Conservation (phyloP, 2,113 vertebrate genomes). For the Crotalus horridus region DNA sequence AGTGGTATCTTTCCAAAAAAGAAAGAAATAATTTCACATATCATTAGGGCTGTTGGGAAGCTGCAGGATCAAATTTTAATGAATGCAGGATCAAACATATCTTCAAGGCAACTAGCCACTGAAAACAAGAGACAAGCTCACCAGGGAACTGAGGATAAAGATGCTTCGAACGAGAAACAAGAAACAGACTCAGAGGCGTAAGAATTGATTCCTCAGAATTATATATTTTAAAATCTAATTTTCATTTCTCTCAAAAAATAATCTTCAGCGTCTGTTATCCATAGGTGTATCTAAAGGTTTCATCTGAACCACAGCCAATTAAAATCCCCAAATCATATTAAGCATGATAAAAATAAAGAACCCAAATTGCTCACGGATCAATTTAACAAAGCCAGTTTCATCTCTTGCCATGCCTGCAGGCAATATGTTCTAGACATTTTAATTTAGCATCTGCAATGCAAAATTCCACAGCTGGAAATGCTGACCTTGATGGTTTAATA, state of each 20-base stretch:
- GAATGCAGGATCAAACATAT: slow-evolving; percentile 67
- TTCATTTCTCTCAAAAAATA: slow-evolving; percentile 60
- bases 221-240: slow-evolving; percentile 57
- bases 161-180: slow-evolving; percentile 62
- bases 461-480: not conserved
- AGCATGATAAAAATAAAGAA: not conserved
- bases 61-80: slow-evolving; percentile 63
- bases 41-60: slow-evolving; percentile 59
- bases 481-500: not conserved
- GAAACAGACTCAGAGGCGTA: slow-evolving; percentile 59
- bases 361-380: slow-evolving; percentile 33
- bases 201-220: slow-evolving; percentile 53
- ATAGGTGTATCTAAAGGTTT: slow-evolving; percentile 59
- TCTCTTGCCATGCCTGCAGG: not conserved
- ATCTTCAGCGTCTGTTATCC: slow-evolving; percentile 55
- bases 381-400: not conserved
- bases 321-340: slow-evolving; percentile 50
- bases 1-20: slow-evolving; percentile 33
- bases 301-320: slow-evolving; percentile 57
- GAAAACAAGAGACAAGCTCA: slow-evolving; percentile 62
- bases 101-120: slow-evolving; percentile 57
- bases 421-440: not conserved
- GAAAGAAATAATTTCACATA: slow-evolving; percentile 40
- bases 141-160: slow-evolving; percentile 50
- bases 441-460: not conserved